A percentile compares a stretch with the other conserved stretches of the same genome.
Evolutionary conservation across 2,888 invertebrate genomes (phyloP).

Genomic region (Ornithoptera alexandrae): DNA sequence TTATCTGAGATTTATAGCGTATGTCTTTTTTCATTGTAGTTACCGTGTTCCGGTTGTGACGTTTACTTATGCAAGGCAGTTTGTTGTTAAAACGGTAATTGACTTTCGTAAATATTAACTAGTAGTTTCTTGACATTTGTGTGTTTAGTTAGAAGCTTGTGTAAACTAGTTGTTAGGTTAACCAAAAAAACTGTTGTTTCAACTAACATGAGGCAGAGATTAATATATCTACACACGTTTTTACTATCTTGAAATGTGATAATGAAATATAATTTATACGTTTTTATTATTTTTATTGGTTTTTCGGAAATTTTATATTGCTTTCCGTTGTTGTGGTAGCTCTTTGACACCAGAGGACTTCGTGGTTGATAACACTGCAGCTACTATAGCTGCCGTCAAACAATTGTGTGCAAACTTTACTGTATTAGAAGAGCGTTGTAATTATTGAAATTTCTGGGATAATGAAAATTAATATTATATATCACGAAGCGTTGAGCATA

Average conservation of each 20-base stretch:
- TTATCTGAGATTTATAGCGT: background rate
- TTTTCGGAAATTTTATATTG: background rate
- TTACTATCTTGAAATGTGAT: background rate
- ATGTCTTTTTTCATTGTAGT: background rate
- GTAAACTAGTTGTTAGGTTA: constrained; percentile 14
- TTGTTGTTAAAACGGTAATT: constrained; percentile 12
- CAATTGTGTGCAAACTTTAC: too few relatives aligned
- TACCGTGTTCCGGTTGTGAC: constrained; percentile 7
- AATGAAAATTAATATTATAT: too few relatives aligned
- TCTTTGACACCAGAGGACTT: too few relatives aligned
- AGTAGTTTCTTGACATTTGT: constrained; percentile 2
- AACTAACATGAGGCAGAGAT: background rate
- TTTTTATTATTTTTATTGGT: background rate
- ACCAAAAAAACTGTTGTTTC: background rate
- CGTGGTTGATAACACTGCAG: too few relatives aligned
- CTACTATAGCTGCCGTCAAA: too few relatives aligned
- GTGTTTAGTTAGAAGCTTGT: constrained; percentile 3
- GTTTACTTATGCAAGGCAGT: background rate
- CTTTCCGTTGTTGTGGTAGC: background rate
- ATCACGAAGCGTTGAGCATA: too few relatives aligned
- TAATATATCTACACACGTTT: background rate
- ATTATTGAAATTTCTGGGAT: too few relatives aligned
- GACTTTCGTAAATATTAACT: constrained; percentile 19
- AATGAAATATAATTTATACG: background rate
- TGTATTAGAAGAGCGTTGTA: too few relatives aligned